A percentile compares a stretch with the other conserved stretches of the same genome.
Evolutionary conservation across 2,888 invertebrate genomes (phyloP).

Genomic region (Mythimna pallens): DNA sequence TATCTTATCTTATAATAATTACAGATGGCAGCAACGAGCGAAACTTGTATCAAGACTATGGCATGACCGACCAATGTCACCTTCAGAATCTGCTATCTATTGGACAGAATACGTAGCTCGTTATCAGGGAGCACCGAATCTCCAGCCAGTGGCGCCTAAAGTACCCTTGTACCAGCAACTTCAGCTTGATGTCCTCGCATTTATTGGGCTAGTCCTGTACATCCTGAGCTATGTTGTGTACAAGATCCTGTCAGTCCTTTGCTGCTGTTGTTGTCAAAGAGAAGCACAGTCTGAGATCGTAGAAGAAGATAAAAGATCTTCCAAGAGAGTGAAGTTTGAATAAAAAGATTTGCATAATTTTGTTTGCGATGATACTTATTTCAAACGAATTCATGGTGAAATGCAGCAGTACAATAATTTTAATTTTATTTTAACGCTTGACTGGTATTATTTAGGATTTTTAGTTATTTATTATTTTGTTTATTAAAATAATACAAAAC

Average conservation of each 20-base stretch:
- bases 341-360: conserved; percentile 58
- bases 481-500: conserved; percentile 33
- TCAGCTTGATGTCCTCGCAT: conserved; percentile 84
- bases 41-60: conserved; percentile 86
- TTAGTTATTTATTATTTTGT: conserved; percentile 50
- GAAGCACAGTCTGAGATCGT: conserved; percentile 62
- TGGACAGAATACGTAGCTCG: conserved; percentile 91
- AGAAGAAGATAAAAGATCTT: conserved; percentile 76
- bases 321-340: conserved; percentile 87
- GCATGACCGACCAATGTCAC: conserved; percentile 88
- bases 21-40: conserved; percentile 83
- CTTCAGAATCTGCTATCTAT: conserved; percentile 90
- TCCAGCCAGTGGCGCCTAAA: conserved; percentile 79
- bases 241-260: conserved; percentile 80
- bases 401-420: conserved; percentile 33
- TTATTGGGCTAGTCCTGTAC: conserved; percentile 79
- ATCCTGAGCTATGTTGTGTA: conserved; percentile 77
- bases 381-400: neutral
- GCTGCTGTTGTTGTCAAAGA: conserved; percentile 81
- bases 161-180: conserved; percentile 83
- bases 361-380: neutral
- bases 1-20: conserved; percentile 53
- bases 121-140: conserved; percentile 84
- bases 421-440: conserved; percentile 23
- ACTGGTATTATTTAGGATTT: conserved; percentile 23